Evolutionary conservation across 1,140 invertebrate genomes (phyloP), one percentile per base, ranked within the genome.

Genomic region (Subanguina moxae): DNA sequence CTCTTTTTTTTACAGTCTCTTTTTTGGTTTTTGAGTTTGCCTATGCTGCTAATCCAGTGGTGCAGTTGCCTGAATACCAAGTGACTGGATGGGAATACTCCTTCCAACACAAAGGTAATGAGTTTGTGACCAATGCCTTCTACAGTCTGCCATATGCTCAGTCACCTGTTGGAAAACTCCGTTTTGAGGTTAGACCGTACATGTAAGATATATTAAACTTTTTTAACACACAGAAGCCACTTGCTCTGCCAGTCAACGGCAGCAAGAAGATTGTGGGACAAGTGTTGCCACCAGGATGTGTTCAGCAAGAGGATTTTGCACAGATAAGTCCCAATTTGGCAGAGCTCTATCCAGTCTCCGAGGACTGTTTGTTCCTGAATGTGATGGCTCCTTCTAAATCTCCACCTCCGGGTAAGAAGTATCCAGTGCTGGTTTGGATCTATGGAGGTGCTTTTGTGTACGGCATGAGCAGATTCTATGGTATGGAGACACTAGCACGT

Each of bases 401-500:
- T 52, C 23, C 48, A 52, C 48, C 48, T 19, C 3, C n/a, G 8
- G 48, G 3, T 15, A 52, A 52, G 23, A 25, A 25, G 23, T 52
- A 52, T 15, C 48, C 48, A 52, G 48, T 52, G 48, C 48, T 52
- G 3, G 23, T 52, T 3, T 52, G 48, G 48, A 65, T 68, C 27
- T 38, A 68, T 28, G 67, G 67, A 19, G 67, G 67, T 46, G 32
- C 3, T 5, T 38, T 38, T 38, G 32, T 38, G 32, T 3, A 38
- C 11, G 32, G 32, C 32, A 38, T 65, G 46, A 25, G 32, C 45
- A 46, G 42, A 28, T 28, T 43, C 32, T 42, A 19, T 15, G 46
- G 32, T 17, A 30, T 42, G 38, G n/a, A 65, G 56, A 19, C 52
- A 66, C 38, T 68, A 21, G 78, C 67, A 82, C 82, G 62, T 5